Evolutionary conservation across 2,888 invertebrate species (phyloP).

Genomic region (Cabera pusaria): DNA sequence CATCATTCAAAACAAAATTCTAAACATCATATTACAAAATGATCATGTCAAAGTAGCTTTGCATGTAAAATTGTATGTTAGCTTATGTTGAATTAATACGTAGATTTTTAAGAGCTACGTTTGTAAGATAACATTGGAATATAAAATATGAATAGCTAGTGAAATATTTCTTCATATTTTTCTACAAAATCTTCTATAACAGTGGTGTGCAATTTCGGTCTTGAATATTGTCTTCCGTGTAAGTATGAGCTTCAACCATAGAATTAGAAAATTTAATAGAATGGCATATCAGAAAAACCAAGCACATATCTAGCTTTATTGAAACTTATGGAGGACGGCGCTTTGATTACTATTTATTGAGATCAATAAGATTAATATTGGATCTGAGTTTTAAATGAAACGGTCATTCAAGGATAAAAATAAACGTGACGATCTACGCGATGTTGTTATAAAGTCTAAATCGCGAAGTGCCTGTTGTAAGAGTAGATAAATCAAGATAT

Average conservation of each 20-base stretch:
- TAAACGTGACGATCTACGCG: too few species aligned
- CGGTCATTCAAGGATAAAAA: too few species aligned
- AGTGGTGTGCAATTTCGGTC: constrained; percentile 55
- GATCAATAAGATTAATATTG: too few species aligned
- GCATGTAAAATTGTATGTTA: constrained; percentile 35
- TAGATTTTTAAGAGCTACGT: constrained; percentile 37
- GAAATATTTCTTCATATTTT: constrained; percentile 72
- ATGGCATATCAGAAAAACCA: constrained; percentile 24
- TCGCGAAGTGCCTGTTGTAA: too few species aligned
- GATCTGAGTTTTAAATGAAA: too few species aligned
- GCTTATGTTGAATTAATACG: constrained; percentile 39
- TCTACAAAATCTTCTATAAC: constrained; percentile 59
- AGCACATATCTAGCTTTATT: constrained; percentile 30
- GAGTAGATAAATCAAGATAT: too few species aligned
- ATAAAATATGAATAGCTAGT: constrained; percentile 53
- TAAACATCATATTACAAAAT: constrained; percentile 4
- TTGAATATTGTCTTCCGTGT: constrained; percentile 28
- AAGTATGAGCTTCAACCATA: constrained; percentile 8
- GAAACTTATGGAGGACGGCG: too few species aligned
- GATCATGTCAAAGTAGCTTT: constrained; percentile 35
- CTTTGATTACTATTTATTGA: too few species aligned
- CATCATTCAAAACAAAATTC: constrained; percentile 4
- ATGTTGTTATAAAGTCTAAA: too few species aligned
- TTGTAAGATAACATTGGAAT: constrained; percentile 48
- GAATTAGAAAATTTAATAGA: constrained; percentile 3